A percentile compares a stretch with the other conserved stretches of the same genome.
Evolutionary conservation across 1,140 invertebrate genomes (phyloP).

Genomic region (Pseudomyrmex cubaensis): DNA sequence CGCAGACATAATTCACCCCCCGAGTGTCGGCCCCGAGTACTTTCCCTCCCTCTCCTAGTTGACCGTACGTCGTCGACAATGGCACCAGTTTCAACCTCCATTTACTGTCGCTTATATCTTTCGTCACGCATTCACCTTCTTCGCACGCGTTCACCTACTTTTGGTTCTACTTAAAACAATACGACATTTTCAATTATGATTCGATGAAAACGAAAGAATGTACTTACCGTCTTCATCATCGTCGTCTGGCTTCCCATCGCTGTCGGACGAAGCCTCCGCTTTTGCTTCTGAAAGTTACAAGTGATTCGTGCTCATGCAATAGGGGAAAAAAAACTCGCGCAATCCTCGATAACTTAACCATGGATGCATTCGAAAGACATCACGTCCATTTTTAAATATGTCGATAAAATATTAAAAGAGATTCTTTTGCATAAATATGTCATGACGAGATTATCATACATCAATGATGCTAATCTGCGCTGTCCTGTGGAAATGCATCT

Average conservation of each 20-base stretch:
- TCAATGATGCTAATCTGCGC: background rate
- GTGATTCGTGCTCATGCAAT: constrained; percentile 78
- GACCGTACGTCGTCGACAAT: constrained; percentile 34
- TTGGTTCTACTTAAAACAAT: background rate
- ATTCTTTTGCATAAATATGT: background rate
- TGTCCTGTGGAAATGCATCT: constrained; percentile 3
- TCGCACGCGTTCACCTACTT: constrained; percentile 13
- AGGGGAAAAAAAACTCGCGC: constrained; percentile 20
- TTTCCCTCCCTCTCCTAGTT: constrained; percentile 2
- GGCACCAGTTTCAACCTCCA: constrained; percentile 46
- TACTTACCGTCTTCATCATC: constrained; percentile 78
- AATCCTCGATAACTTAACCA: constrained; percentile 3
- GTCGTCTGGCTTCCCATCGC: constrained; percentile 80
- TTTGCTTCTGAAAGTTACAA: constrained; percentile 82
- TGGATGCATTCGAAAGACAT: background rate
- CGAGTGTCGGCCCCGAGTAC: constrained; percentile 65
- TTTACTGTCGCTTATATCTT: constrained; percentile 37
- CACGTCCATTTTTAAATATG: background rate
- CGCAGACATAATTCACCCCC: constrained; percentile 67
- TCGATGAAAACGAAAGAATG: background rate
- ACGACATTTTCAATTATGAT: constrained; percentile 14
- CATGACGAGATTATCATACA: background rate
- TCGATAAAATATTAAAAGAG: background rate
- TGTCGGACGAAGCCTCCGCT: constrained; percentile 83
- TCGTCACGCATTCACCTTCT: background rate